These are phyloP conservation scores for Zoanthus solanderi DNA, from an alignment of 92 coral and sea anemone species.

Conservation along the genomic window DNA sequence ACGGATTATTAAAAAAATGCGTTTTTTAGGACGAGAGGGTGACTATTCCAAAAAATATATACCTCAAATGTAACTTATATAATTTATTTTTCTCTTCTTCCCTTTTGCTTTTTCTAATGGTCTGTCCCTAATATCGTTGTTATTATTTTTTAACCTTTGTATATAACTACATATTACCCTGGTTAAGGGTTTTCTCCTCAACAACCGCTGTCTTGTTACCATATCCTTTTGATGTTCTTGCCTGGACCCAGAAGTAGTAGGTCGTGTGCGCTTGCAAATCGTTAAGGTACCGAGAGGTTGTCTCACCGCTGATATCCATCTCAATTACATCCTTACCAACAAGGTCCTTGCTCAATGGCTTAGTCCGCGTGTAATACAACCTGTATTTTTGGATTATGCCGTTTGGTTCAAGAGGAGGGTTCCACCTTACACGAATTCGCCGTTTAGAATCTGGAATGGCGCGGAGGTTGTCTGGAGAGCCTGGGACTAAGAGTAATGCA, in stretches of 20 bases:
- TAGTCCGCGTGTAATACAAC: conserved; percentile 70
- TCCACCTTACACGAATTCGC: conserved; percentile 89
- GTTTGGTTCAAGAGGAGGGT: conserved; percentile 87
- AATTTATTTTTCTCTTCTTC: too few relatives aligned
- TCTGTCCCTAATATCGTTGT: neutral
- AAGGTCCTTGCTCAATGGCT: conserved; percentile 49
- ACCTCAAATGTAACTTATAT: too few relatives aligned
- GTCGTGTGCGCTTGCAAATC: conserved; percentile 72
- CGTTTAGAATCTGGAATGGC: conserved; percentile 86
- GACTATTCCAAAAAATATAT: neutral
- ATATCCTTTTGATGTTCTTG: conserved; percentile 80
- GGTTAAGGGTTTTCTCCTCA: conserved; percentile 66
- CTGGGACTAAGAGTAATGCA: conserved; percentile 76
- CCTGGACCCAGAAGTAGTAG: conserved; percentile 91
- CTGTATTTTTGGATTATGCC: conserved; percentile 82
- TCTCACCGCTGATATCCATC: conserved; percentile 54
- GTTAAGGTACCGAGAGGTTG: conserved; percentile 66
- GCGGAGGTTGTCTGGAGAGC: conserved; percentile 82
- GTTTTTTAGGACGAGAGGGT: too few relatives aligned
- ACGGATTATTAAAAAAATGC: too few relatives aligned
- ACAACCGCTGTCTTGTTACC: conserved; percentile 81
- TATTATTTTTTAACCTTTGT: neutral
- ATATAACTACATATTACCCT: conserved; percentile 54
- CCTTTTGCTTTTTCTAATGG: too few relatives aligned
- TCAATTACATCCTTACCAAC: conserved; percentile 40